Base-by-base conservation (phyloP, 1,140 invertebrate species). In the Cydia splendana region DNA sequence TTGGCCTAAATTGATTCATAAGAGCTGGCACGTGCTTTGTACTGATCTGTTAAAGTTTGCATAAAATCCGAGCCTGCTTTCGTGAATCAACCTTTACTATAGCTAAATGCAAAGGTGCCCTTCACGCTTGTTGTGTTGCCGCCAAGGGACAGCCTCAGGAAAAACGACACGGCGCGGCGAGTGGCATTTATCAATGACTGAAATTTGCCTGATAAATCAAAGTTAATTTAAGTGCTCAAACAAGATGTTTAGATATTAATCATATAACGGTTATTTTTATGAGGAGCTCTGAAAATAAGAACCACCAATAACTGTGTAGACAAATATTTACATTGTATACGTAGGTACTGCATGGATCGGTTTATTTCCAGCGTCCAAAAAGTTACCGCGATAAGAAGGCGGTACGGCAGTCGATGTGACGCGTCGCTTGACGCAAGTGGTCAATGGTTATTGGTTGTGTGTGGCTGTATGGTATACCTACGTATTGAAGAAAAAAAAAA, bases 401-500 rank as follows among this genome's bases (percentile, higher is more conserved):
- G 65, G 65, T 1, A 38, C 65, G 75, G 74, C 69, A 80, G 79
- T 80, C 75, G 71, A 20, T 53, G 53, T 57, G 42, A 74, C 62
- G 76, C 75, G 69, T 48, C 76, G 71, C 9, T 57, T 74, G 73
- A 77, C 73, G 73, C 42, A 75, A 71, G 71, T 80, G 76, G 80
- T 34, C 34, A 65, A 62, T 80, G 76, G 80, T 34, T 5, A 34
- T 34, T 34, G 34, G 34, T 83, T 69, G 30, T 28, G 62, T 79
- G 75, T 78, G 57, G 57, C 57, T 62, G 18, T 62, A 24, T 62
- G 20, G 7, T 2, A 62, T 12, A 24, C 24, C 24, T 24, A 62
- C 20, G 76, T 79, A 78, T 75, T 79, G 51, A 78, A 74, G 76
- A 83, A 81, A 83, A 84, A 81, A 79, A 85, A 85, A 78, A 82